Base-by-base conservation (phyloP, 2,113 vertebrate species). In the Cynoglossus semilaevis region DNA sequence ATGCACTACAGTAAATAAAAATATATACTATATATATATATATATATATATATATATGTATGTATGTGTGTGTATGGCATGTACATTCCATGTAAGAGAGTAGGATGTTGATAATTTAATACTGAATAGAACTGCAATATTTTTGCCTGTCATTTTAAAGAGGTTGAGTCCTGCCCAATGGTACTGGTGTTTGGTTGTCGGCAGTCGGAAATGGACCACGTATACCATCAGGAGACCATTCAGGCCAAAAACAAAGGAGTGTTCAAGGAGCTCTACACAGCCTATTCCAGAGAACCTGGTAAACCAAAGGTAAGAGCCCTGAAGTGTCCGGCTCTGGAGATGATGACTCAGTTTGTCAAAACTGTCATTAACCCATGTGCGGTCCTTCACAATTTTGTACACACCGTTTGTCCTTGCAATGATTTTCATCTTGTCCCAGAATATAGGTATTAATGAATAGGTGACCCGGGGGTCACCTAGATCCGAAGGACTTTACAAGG, bases 151-250 rank as follows among this genome's bases (percentile, higher is more conserved):
- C 48, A 10, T 54, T 45, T 52, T 73, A 8, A 18, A 99, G 97
- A 93, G 37, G 87, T 96, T 50, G 92, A 91, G 71, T 91, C 93
- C 0, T 92, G 94, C 72, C 94, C 96, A 41, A 97, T 99, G 96
- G 84, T 92, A 56, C 90, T 99, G 85, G 94, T 99, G 15, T 99
- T 99, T 14, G 97, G 97, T 54, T 99, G 96, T 80, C 93, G 97
- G 17, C 94, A 98, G 70, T 93, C 95, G 60, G 92, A 95, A 85
- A 93, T 95, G 0, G 97, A 99, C 66, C 97, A 98, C 87, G 97
- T 99, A 82, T 99, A 99, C 88, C 92, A 90, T 72, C 95, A 97
- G 55, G 96, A 99, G 85, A 93, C 97, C 1, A 88, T 94, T 35
- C 92, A 94, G 80, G 95, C 94, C 84, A 95, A 93, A 88, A 92